Evolutionary conservation across 2,113 vertebrate species (phyloP).

Genomic region (Mohoua ochrocephala): DNA sequence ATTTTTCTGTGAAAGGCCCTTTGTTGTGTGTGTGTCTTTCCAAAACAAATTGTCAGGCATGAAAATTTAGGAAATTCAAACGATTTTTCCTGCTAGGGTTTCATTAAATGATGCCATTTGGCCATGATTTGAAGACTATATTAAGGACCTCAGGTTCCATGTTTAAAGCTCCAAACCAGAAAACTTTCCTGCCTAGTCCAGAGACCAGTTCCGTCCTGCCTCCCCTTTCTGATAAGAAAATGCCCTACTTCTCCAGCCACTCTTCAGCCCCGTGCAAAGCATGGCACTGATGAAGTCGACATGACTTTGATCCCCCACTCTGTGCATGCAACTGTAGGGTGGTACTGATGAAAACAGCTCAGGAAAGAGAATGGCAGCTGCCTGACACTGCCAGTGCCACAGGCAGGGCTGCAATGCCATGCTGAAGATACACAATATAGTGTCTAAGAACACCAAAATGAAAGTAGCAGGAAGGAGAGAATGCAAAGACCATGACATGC

Average conservation of each 20-base stretch:
- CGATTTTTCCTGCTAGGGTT: background rate
- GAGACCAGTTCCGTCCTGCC: background rate
- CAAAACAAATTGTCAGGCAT: background rate
- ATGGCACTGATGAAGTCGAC: rapidly evolving
- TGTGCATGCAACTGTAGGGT: rapidly evolving
- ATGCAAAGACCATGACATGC: background rate
- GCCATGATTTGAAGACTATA: background rate
- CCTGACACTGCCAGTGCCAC: background rate
- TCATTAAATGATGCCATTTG: background rate
- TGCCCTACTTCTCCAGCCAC: background rate
- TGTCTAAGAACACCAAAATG: background rate
- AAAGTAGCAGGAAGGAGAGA: background rate
- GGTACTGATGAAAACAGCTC: too few relatives aligned
- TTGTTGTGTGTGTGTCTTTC: background rate
- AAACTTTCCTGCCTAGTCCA: background rate
- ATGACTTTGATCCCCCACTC: background rate
- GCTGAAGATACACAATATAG: background rate
- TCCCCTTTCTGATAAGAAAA: background rate
- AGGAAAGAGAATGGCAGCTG: background rate
- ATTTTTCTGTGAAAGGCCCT: background rate
- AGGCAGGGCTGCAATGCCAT: background rate
- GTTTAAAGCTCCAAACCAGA: background rate
- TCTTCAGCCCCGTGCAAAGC: background rate
- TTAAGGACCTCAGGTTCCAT: background rate
- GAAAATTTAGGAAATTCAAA: background rate